phyloP scores from a whole-genome alignment of 2,888 invertebrate species.

The Brachyptera putata region DNA sequence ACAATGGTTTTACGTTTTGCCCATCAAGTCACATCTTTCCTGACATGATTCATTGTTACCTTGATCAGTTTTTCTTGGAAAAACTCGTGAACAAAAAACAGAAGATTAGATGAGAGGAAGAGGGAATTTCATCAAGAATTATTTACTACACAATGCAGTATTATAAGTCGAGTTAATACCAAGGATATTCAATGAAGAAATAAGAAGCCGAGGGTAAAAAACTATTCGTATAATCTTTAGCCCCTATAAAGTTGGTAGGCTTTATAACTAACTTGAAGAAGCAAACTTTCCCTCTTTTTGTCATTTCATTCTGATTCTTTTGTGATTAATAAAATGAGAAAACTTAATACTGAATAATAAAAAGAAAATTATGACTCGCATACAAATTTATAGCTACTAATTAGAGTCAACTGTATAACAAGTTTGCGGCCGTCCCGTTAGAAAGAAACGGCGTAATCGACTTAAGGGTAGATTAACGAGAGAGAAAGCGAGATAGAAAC shows the following conservation, averaged over 20 bases:
- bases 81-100: too few relatives aligned
- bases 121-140: neutral
- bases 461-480: neutral
- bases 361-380: neutral
- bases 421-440: neutral
- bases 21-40: too few relatives aligned
- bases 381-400: neutral
- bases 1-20: too few relatives aligned
- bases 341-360: neutral
- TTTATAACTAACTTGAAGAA: too few relatives aligned
- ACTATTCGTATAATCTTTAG: too few relatives aligned
- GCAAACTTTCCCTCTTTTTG: too few relatives aligned
- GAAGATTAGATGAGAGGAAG: neutral
- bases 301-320: neutral
- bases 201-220: too few relatives aligned
- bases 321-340: constrained; percentile 4
- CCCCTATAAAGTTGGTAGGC: too few relatives aligned
- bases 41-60: too few relatives aligned
- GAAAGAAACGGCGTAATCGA: neutral
- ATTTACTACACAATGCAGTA: neutral
- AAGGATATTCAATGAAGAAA: too few relatives aligned
- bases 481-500: neutral
- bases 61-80: too few relatives aligned
- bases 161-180: neutral
- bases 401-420: neutral